Base-by-base conservation (phyloP, 1,140 invertebrate genomes). In the Plectrocnemia conspersa region DNA sequence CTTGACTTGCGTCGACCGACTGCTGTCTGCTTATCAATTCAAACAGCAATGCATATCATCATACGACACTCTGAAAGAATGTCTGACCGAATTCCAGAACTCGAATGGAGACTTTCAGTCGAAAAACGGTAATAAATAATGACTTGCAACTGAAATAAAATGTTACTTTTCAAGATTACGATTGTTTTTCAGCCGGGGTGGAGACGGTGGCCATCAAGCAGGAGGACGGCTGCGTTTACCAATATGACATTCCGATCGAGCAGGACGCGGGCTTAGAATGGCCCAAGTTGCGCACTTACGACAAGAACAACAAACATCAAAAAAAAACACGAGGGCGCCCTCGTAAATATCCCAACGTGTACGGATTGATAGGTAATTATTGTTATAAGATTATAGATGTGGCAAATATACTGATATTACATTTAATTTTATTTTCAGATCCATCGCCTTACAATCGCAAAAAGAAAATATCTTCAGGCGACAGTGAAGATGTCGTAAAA, bases 171-270 rank as follows among this genome's bases (percentile, higher is more conserved):
- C n/a, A n/a, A n/a, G n/a, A n/a, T 9, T 32, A 22, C 23, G 21
- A 23, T 35, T 35, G 3, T 44, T 49, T 65, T n/a, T 22, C 44
- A 67, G 64, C 36, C 5, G 70, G 70, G 49, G 72, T 70, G 45
- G 73, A 75, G 62, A 69, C 67, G 33, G 72, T 76, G 16, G 73
- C 69, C 16, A 73, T 75, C 64, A 75, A 75, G 50, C 72, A 75
- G 64, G 72, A 76, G 54, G 73, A 76, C 67, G 74, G 74, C 0
- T 52, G 71, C 1, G 64, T 73, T 2, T 50, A 73, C 1, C 72
- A 73, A 53, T 76, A 76, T 64, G 74, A 76, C 54, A 61, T 76
- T 36, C 72, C 74, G 4, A 67, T 74, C 19, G 74, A 76, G 32
- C 68, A 73, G 61, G 72, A 74, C 11, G 64, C 68, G 0, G 46